Base-by-base conservation (phyloP, 1,140 invertebrate genomes). In the Bombus soroeensis region DNA sequence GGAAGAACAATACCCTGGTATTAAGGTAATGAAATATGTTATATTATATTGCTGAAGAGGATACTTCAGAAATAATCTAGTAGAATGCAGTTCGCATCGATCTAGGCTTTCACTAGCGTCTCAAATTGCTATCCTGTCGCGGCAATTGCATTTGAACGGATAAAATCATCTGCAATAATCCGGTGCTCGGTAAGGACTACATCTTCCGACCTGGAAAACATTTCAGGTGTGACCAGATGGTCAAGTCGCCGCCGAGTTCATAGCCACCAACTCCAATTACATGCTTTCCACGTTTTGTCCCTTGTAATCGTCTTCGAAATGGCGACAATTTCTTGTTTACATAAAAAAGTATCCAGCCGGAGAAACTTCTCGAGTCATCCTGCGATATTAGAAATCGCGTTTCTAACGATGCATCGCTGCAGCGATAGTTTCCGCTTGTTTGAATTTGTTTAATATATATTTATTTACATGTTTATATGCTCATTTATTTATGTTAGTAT, bases 191-290 rank as follows among this genome's bases (percentile, higher is more conserved):
- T 85, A 79, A 93, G 87, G 78, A 88, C 91, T 89, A 91, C 83
- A 89, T 92, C 91, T 92, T 88, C 64, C 91, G 93, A 92, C 93
- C 93, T 88, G 93, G 89, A 93, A 93, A 93, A 57, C 76, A 92
- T 89, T 87, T 88, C 90, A 92, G 87, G 91, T 92, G 93, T 94
- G 89, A 94, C 92, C 78, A 62, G 75, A 85, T 68, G 88, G 88
- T 88, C 89, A 88, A 32, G 81, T 84, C 85, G 82, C 41, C 74
- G 43, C 25, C 75, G 47, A 74, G 53, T 80, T 74, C 82, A 41
- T 64, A 77, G 53, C 75, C 81, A 64, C 73, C 73, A 71, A 83
- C 73, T 84, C 47, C 92, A 92, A 91, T 92, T 92, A 92, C 79
- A 87, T 88, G 74, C 88, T 92, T 90, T 89, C 83, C 87, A 88